Evolutionary conservation across 2,888 invertebrate genomes (phyloP).

Genomic region (Didymodactylos carnosus): DNA sequence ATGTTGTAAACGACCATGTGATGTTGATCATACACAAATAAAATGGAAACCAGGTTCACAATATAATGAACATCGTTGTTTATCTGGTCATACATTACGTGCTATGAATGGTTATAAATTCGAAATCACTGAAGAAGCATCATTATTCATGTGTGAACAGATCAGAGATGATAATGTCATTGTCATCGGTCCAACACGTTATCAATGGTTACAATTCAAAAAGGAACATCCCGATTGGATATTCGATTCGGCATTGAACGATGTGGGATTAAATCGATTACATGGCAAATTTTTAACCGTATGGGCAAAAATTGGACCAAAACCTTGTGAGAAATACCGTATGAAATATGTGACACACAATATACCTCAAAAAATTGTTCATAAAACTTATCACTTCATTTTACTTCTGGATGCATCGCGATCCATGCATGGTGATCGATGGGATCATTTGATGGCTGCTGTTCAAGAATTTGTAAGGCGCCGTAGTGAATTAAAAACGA

Average conservation of each 20-base stretch:
- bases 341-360: neutral
- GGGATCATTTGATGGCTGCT: neutral
- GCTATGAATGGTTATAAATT: neutral
- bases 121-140: neutral
- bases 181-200: neutral
- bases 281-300: neutral
- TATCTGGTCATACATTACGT: neutral
- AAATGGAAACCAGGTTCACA: neutral
- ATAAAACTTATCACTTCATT: neutral
- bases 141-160: neutral
- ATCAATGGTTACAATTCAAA: neutral
- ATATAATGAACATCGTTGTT: neutral
- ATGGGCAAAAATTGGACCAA: neutral
- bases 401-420: neutral
- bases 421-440: neutral
- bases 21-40: neutral
- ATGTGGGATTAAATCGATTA: neutral
- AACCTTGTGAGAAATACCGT: neutral
- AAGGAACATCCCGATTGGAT: neutral
- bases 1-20: neutral
- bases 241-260: neutral
- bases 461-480: neutral
- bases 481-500: neutral
- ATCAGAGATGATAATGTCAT: neutral
- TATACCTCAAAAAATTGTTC: neutral